These are phyloP conservation scores for Brachyhypopomus gauderio DNA, from an alignment of 2,113 vertebrate genomes.

Conservation along the genomic window DNA sequence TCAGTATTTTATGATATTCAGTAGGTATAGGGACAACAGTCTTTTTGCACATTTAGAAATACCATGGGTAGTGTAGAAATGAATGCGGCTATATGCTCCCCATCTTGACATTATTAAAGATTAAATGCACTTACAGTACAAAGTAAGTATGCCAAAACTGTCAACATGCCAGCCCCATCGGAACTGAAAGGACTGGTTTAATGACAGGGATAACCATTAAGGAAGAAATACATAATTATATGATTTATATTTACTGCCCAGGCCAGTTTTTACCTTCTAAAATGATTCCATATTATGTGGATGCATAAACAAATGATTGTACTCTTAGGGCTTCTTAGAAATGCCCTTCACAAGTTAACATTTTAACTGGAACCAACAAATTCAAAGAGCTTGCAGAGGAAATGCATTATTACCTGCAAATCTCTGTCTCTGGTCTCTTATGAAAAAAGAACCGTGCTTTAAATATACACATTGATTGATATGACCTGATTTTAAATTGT, in stretches of 20 bases:
- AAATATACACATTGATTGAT: slow-evolving; percentile 27
- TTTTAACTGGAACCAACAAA: slow-evolving; percentile 42
- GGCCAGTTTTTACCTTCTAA: slow-evolving; percentile 8
- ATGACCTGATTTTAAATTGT: slow-evolving; percentile 36
- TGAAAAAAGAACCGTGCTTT: slow-evolving; percentile 25
- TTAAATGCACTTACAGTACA: slow-evolving; percentile 8
- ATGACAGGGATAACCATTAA: background rate
- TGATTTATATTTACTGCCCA: slow-evolving; percentile 5
- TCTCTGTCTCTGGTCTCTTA: background rate
- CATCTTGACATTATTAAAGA: slow-evolving; percentile 15
- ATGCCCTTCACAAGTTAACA: slow-evolving; percentile 37
- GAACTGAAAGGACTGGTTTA: background rate
- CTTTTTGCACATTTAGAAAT: background rate
- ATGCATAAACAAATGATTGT: slow-evolving; percentile 30
- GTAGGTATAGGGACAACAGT: background rate
- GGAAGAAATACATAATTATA: background rate
- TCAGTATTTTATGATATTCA: background rate
- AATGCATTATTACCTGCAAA: slow-evolving; percentile 29
- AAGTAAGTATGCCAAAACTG: slow-evolving; percentile 7
- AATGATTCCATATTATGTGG: slow-evolving; percentile 34
- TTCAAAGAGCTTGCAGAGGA: slow-evolving; percentile 14
- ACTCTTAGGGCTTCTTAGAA: slow-evolving; percentile 15
- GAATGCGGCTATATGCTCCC: background rate
- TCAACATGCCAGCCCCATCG: background rate
- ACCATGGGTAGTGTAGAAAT: background rate